Evolutionary conservation across 92 coral and sea anemone species (phyloP).

Genomic region (Muricea muricata): DNA sequence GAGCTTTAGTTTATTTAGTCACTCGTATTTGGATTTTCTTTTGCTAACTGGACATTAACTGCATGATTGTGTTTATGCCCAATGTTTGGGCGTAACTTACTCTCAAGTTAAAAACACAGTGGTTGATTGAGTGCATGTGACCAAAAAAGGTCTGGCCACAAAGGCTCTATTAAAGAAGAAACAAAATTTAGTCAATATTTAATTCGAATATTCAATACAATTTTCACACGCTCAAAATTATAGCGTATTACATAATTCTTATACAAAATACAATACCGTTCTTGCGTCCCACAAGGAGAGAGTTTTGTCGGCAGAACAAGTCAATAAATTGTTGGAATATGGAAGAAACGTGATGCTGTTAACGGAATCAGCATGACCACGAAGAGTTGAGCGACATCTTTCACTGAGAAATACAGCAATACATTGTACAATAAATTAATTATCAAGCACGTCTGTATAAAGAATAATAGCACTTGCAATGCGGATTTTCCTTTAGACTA

Average conservation of each 20-base stretch:
- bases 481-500: no score
- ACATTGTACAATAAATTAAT: neutral
- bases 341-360: conserved; percentile 94
- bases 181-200: neutral
- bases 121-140: conserved; percentile 98
- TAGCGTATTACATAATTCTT: neutral
- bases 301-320: conserved; percentile 99
- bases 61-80: neutral
- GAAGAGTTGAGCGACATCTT: conserved; percentile 93
- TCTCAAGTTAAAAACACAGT: conserved; percentile 85
- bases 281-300: conserved; percentile 98
- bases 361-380: conserved; percentile 99
- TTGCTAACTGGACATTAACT: neutral
- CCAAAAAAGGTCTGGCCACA: conserved; percentile 99
- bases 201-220: neutral
- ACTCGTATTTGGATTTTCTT: neutral
- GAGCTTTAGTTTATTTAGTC: no score
- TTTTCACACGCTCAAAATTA: neutral
- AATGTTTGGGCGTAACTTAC: conserved; percentile 44
- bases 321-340: conserved; percentile 87
- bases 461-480: no score
- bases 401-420: conserved; percentile 68
- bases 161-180: conserved; percentile 73
- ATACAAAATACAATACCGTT: no score
- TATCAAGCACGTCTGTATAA: no score